Evolutionary conservation across 2,888 invertebrate genomes (phyloP), one percentile per base, ranked within the genome.

Genomic region (Erpobdella octoculata): DNA sequence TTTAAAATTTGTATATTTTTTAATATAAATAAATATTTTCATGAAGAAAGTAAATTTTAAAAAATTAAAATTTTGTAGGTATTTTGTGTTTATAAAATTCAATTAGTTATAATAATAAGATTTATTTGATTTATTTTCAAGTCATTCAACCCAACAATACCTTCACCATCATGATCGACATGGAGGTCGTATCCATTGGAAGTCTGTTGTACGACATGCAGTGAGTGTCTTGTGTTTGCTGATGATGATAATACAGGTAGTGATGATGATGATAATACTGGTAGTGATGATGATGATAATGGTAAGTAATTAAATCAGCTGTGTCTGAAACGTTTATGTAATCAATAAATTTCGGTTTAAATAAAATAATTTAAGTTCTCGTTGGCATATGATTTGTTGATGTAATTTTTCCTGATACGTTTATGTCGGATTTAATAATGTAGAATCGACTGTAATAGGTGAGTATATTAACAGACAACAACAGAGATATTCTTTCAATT

Each of bases 141-240:
- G 87, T 90, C 66, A 78, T 93, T 70, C 87, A 87, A 62, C 90
- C 91, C 9, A 91, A 92, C 81, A 92, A 91, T 79, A 87, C 88
- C 2, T 93, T 88, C 83, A 87, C 89, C 78, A 87, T 93, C n/a
- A 86, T 86, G 74, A 86, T 98, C 0, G 96, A 97, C 84, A 70
- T 73, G 53, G 59, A 65, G 3, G 61, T 61, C 18, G 21, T 73
- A n/a, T 58, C 65, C 21, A 64, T 61, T 46, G 74, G 74, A 18
- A 72, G 58, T 53, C 73, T 73, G 9, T 58, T 73, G 18, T 15
- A 36, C 0, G 72, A 73, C 35, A 35, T 72, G 53, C 61, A 46
- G 73, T 73, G n/a, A 68, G 68, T 35, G 62, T 31, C n/a, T 6
- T 58, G 36, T 18, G 15, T 21, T 37, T n/a, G 8, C 12, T 38